Evolutionary conservation across 1,140 invertebrate genomes (phyloP).

Genomic region (Drosophila orosa): DNA sequence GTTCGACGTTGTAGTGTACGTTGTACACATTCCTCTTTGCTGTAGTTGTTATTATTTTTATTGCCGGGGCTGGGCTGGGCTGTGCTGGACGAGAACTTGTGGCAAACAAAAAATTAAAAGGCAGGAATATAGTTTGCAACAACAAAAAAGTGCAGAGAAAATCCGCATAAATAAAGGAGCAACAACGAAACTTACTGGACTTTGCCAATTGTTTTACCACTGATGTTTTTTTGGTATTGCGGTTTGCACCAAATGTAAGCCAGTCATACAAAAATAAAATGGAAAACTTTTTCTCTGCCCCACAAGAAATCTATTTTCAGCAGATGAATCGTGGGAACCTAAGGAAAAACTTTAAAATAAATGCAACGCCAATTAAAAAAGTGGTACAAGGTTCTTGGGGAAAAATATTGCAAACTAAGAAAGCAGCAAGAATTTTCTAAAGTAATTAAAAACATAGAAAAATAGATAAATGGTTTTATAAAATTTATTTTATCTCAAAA

Average conservation of each 20-base stretch:
- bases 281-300: background rate
- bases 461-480: background rate
- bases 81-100: constrained; percentile 41
- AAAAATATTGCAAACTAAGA: background rate
- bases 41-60: constrained; percentile 70
- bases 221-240: constrained; percentile 24
- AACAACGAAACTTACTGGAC: constrained; percentile 33
- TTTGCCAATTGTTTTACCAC: constrained; percentile 31
- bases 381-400: background rate
- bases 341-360: constrained; percentile 5
- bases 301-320: constrained; percentile 9
- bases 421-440: background rate
- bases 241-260: constrained; percentile 27
- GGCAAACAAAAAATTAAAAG: constrained; percentile 35
- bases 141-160: constrained; percentile 12
- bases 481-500: background rate
- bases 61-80: constrained; percentile 62
- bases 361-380: constrained; percentile 2
- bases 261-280: background rate
- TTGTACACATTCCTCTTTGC: constrained; percentile 42
- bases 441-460: background rate
- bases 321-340: constrained; percentile 4
- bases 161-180: constrained; percentile 40
- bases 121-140: constrained; percentile 16
- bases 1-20: constrained; percentile 74